Conservation (phyloP, 2,113 vertebrate species). For the Cavia aperea region DNA sequence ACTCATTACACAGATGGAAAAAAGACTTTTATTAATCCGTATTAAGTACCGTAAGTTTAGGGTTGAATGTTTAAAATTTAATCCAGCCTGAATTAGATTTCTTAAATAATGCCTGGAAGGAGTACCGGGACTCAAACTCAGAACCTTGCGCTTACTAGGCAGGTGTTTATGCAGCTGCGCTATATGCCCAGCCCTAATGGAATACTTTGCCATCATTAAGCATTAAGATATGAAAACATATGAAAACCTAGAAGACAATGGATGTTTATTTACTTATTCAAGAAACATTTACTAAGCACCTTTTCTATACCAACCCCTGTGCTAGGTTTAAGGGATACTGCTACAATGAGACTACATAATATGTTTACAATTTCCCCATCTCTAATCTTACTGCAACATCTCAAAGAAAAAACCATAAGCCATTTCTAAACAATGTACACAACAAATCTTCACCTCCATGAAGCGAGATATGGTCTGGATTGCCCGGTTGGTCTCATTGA, state of each 20-base stretch:
- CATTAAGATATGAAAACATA: background rate
- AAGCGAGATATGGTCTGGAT: constrained; percentile 90
- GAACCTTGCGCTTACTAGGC: too few species aligned
- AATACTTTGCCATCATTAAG: background rate
- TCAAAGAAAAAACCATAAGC: background rate
- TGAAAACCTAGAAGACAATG: background rate
- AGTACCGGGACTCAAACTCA: too few species aligned
- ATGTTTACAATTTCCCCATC: background rate
- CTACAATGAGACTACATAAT: background rate
- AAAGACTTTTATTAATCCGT: background rate
- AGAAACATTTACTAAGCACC: background rate
- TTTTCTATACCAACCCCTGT: background rate
- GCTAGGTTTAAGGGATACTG: background rate
- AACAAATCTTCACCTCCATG: constrained; percentile 87
- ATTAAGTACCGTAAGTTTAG: background rate
- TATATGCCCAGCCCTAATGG: background rate
- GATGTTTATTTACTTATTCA: background rate
- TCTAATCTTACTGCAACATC: background rate
- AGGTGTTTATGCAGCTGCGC: too few species aligned
- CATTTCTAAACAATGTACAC: background rate
- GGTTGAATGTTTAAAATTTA: background rate
- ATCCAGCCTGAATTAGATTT: background rate
- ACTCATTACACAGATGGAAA: background rate
- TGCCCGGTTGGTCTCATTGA: constrained; percentile 92
- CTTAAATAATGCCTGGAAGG: background rate